These are phyloP conservation scores for Gymnogyps californianus DNA, from an alignment of 2,113 vertebrate species.

Conservation along the genomic window DNA sequence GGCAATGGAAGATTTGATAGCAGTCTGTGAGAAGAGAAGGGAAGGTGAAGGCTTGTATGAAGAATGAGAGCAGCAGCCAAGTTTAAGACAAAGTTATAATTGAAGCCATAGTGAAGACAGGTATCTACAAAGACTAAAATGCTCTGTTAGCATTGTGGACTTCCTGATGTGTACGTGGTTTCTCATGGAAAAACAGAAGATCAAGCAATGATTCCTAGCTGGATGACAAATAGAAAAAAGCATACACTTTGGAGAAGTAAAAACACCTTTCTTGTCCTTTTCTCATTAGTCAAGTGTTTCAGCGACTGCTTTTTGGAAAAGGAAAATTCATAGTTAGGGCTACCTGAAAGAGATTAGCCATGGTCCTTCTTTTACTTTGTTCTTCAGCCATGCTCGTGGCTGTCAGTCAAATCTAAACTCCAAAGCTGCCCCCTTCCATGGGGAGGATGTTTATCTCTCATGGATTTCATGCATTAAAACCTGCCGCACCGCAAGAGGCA, in stretches of 20 bases:
- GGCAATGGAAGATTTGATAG: not conserved
- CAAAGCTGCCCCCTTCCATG: rapidly evolving
- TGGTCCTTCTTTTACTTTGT: not conserved
- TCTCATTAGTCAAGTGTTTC: not conserved
- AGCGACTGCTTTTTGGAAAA: not conserved
- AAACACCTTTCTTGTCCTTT: not conserved
- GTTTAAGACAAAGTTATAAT: not conserved
- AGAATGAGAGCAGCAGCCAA: not conserved
- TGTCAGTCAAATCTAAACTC: not conserved
- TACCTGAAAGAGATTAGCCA: not conserved
- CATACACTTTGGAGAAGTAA: not conserved
- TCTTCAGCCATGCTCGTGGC: not conserved
- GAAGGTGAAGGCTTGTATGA: not conserved
- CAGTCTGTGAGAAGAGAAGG: not conserved
- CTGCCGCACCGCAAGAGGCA: rapidly evolving
- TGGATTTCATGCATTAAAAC: not conserved
- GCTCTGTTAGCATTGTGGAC: rapidly evolving
- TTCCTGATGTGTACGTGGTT: not conserved
- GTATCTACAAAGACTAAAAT: not conserved
- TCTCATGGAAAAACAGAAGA: not conserved
- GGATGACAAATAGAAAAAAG: not conserved
- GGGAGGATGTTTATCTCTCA: not conserved
- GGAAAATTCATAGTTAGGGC: not conserved
- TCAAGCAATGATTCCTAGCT: not conserved
- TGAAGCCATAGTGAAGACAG: not conserved